Percentiles rank a stretch among this genome's conserved stretches.
Conservation (phyloP, 2,797 vertebrate species). For the Coendou prehensilis region DNA sequence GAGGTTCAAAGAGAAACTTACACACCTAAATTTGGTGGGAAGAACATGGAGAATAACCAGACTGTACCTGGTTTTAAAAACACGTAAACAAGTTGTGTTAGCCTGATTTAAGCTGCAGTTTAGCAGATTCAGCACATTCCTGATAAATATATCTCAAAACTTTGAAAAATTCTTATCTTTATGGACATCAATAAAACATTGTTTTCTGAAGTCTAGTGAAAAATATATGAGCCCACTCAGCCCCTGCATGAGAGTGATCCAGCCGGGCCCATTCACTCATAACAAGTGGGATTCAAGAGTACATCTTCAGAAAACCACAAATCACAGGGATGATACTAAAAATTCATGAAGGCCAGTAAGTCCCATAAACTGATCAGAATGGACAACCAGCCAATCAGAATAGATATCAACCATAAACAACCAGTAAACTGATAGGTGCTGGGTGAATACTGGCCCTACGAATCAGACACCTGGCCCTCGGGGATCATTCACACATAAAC, state of each 20-base stretch:
- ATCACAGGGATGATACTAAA: neutral
- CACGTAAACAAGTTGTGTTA: conserved; percentile 5
- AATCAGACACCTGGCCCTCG: neutral
- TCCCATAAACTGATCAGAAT: neutral
- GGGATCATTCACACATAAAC: neutral
- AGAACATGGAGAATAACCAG: neutral
- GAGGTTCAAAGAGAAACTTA: neutral
- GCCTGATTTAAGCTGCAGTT: conserved; percentile 23
- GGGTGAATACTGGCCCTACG: neutral
- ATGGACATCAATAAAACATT: conserved; percentile 55
- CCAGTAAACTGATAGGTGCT: neutral
- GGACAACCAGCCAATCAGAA: neutral
- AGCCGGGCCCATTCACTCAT: neutral
- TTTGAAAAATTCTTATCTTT: conserved; percentile 66
- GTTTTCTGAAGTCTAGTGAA: conserved; percentile 63
- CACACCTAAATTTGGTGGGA: neutral
- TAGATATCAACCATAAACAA: neutral
- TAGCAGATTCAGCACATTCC: neutral
- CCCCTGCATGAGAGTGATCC: neutral
- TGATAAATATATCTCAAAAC: conserved; percentile 37
- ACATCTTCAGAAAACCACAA: conserved; percentile 51
- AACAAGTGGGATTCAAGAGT: conserved; percentile 31
- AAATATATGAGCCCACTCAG: conserved; percentile 3
- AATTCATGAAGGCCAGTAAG: neutral
- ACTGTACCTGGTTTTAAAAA: conserved; percentile 41